A percentile compares a stretch with the other conserved stretches of the same genome.
These are phyloP conservation scores for Silurus asotus DNA, from an alignment of 2,113 vertebrate species.

Conservation along the genomic window DNA sequence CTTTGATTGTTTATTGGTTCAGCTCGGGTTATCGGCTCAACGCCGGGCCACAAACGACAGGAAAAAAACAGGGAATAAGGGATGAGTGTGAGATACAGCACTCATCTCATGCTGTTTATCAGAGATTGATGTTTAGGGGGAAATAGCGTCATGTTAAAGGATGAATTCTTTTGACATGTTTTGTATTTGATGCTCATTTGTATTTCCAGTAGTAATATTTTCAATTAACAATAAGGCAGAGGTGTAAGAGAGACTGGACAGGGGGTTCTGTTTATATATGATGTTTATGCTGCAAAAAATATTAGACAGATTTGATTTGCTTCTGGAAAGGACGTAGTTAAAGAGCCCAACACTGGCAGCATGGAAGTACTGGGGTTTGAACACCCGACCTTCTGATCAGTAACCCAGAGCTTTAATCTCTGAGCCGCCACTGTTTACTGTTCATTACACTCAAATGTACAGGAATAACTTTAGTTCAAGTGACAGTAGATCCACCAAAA, in stretches of 20 bases:
- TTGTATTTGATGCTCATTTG: not conserved
- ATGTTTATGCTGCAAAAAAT: too few species aligned
- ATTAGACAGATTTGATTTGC: too few species aligned
- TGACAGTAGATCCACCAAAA: too few species aligned
- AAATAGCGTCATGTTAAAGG: not conserved
- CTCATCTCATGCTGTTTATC: constrained; percentile 54
- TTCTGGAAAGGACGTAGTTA: too few species aligned
- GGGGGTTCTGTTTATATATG: not conserved
- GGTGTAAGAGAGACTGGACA: too few species aligned
- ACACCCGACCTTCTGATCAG: too few species aligned
- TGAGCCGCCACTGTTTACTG: too few species aligned
- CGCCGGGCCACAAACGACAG: constrained; percentile 65
- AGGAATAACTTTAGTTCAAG: too few species aligned
- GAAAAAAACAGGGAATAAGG: constrained; percentile 50
- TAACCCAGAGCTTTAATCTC: too few species aligned
- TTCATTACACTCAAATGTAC: too few species aligned
- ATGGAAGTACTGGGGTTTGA: too few species aligned
- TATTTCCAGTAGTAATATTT: not conserved
- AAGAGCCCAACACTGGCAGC: too few species aligned
- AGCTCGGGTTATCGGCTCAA: constrained; percentile 68
- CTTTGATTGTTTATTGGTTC: constrained; percentile 78
- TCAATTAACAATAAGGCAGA: not conserved
- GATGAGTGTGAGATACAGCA: constrained; percentile 45
- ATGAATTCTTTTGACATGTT: not conserved
- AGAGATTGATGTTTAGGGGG: not conserved